A percentile compares a stretch with the other conserved stretches of the same genome.
phyloP scores from a whole-genome alignment of 2,797 vertebrate species.

The Silurus lanzhouensis region DNA sequence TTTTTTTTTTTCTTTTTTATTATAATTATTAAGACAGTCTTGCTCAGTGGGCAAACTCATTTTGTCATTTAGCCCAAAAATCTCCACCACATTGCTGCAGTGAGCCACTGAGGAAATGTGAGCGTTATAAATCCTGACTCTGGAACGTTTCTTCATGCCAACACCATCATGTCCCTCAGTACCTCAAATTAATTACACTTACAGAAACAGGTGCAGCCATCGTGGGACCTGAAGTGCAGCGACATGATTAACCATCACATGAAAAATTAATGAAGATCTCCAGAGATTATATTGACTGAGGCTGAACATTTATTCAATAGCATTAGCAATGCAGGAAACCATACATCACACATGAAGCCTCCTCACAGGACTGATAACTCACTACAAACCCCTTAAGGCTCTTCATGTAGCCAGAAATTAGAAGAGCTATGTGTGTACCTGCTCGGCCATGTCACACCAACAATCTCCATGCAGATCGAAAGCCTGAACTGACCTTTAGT shows the following conservation, averaged over 20 bases:
- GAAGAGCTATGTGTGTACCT: neutral
- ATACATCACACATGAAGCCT: slow-evolving; percentile 80
- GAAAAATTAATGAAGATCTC: slow-evolving; percentile 93
- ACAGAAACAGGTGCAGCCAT: slow-evolving; percentile 68
- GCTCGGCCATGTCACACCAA: neutral
- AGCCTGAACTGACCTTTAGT: neutral
- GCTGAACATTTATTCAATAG: slow-evolving; percentile 83
- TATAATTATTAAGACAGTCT: too few relatives aligned
- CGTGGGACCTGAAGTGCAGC: slow-evolving; percentile 75
- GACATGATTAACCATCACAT: slow-evolving; percentile 88
- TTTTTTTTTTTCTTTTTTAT: too few relatives aligned
- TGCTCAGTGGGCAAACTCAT: too few relatives aligned
- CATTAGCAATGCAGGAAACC: slow-evolving; percentile 77
- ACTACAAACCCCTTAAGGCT: slow-evolving; percentile 64
- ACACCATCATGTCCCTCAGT: slow-evolving; percentile 69
- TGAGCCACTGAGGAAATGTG: neutral
- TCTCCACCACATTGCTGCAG: neutral
- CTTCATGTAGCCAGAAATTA: neutral
- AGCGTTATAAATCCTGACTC: neutral
- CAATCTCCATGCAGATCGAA: slow-evolving; percentile 9
- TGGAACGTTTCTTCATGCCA: neutral
- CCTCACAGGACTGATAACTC: slow-evolving; percentile 62
- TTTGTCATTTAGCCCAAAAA: neutral
- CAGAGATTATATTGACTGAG: slow-evolving; percentile 82
- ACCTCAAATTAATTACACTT: slow-evolving; percentile 90